These are phyloP conservation scores for Amia ocellicauda DNA, from an alignment of 2,113 vertebrate species.

Conservation along the genomic window DNA sequence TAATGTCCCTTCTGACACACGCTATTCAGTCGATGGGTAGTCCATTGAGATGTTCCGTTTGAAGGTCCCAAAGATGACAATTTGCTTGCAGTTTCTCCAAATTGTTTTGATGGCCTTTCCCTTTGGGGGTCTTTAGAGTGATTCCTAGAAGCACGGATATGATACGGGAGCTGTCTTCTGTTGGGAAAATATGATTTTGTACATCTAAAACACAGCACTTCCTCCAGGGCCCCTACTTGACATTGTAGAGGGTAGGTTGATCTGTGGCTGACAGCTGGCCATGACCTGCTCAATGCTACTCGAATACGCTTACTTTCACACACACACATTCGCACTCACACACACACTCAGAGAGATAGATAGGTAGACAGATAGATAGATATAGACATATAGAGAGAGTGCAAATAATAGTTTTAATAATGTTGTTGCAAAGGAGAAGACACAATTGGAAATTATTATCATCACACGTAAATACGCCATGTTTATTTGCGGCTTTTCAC, in stretches of 20 bases:
- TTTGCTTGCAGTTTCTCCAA: conserved; percentile 33
- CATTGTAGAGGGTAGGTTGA: conserved; percentile 17
- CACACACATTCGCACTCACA: conserved; percentile 21
- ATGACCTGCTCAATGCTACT: conserved; percentile 14
- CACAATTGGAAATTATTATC: no score
- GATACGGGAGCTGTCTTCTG: conserved; percentile 24
- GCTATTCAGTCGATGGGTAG: conserved; percentile 30
- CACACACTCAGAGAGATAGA: conserved; percentile 8
- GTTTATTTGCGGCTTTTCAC: no score
- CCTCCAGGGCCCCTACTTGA: conserved; percentile 30
- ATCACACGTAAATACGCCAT: no score
- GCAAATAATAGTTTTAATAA: no score
- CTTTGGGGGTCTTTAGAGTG: conserved; percentile 36
- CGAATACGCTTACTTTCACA: conserved; percentile 28
- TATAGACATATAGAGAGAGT: conserved; percentile 10
- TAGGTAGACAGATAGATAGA: conserved; percentile 21
- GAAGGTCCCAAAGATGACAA: conserved; percentile 36
- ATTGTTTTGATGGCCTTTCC: conserved; percentile 45
- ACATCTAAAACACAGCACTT: conserved; percentile 21
- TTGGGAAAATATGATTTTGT: conserved; percentile 22
- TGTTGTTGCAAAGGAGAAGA: no score
- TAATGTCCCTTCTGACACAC: conserved; percentile 30
- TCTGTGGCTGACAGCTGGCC: conserved; percentile 25
- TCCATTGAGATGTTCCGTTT: conserved; percentile 43
- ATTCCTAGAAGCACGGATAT: conserved; percentile 26